These are phyloP conservation scores for Vanessa atalanta DNA, from an alignment of 1,140 invertebrate genomes.

Conservation along the genomic window DNA sequence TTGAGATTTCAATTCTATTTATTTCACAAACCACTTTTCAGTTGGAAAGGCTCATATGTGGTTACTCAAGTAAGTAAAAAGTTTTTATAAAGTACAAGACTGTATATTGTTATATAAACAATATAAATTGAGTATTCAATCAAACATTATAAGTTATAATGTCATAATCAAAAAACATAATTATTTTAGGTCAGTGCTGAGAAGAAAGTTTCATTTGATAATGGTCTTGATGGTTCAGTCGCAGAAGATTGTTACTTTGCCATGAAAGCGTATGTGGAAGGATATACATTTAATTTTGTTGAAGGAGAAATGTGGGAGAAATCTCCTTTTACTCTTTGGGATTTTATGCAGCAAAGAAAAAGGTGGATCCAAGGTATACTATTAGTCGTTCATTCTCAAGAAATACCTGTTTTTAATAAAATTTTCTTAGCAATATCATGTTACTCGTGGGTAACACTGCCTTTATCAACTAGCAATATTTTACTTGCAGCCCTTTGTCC, in stretches of 20 bases:
- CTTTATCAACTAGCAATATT: constrained; percentile 94
- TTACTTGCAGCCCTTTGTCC: constrained; percentile 91
- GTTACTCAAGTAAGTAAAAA: constrained; percentile 89
- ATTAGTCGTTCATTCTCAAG: constrained; percentile 94
- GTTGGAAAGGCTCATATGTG: constrained; percentile 98
- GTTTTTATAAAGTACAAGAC: no score
- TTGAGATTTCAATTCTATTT: constrained; percentile 94
- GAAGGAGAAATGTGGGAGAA: constrained; percentile 99
- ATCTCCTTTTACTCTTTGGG: constrained; percentile 96
- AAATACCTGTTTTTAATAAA: constrained; percentile 91
- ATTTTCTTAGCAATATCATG: constrained; percentile 93
- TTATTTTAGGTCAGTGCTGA: constrained; percentile 91
- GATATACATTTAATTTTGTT: constrained; percentile 95
- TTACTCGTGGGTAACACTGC: constrained; percentile 97
- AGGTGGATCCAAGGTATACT: constrained; percentile 98
- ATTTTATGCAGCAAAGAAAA: constrained; percentile 97
- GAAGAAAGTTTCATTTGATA: constrained; percentile 95
- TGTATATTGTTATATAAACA: no score
- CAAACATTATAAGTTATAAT: no score
- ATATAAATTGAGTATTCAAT: no score
- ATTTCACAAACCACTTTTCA: constrained; percentile 97
- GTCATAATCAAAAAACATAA: background rate
- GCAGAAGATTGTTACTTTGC: constrained; percentile 98
- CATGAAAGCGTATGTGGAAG: constrained; percentile 93
- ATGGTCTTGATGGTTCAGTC: constrained; percentile 97